Evolutionary conservation across 1,140 invertebrate species (phyloP), one percentile per base, ranked within the genome.

Genomic region (Diprion similis): DNA sequence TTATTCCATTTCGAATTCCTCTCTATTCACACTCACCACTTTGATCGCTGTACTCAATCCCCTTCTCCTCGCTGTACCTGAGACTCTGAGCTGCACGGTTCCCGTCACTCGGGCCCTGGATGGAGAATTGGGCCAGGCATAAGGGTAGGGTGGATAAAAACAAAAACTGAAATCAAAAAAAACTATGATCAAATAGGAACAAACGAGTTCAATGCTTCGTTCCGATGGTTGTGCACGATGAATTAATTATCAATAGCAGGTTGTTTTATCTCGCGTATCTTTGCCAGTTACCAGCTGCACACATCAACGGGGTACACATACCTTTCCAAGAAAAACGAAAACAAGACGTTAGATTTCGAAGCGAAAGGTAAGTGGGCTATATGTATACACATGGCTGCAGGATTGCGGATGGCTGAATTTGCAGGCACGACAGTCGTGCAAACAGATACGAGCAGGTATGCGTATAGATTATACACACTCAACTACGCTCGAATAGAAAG

Each of bases 91-190:
- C 84, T n/a, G 79, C 80, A 46, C 86, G 81, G 71, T 84, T 83
- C 68, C 87, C 87, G 80, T 88, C 87, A 74, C 83, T 87, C 0
- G 87, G 83, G 13, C 87, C 87, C 75, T 86, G 83, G 71, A 88
- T 87, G 4, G 85, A 81, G 72, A 87, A 88, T 78, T 88, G 84
- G 15, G 82, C 87, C 15, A 81, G 70, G 79, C 86, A 87, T 45
- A 82, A 74, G 4, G 86, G 85, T 64, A 87, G 71, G 17, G 78
- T 76, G 46, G 80, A 72, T 47, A 87, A 46, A 18, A 86, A 37
- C 79, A 86, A 75, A 77, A 84, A 69, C 85, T 86, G 73, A 4
- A 76, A 77, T 77, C 24, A 77, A 59, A 77, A 75, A 75, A 68
- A 24, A 37, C 68, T 24, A 47, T 0, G 24, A 68, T 59, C 11